Evolutionary conservation across 2,888 invertebrate genomes (phyloP), one percentile per base, ranked within the genome.

Genomic region (Erebia palarica): DNA sequence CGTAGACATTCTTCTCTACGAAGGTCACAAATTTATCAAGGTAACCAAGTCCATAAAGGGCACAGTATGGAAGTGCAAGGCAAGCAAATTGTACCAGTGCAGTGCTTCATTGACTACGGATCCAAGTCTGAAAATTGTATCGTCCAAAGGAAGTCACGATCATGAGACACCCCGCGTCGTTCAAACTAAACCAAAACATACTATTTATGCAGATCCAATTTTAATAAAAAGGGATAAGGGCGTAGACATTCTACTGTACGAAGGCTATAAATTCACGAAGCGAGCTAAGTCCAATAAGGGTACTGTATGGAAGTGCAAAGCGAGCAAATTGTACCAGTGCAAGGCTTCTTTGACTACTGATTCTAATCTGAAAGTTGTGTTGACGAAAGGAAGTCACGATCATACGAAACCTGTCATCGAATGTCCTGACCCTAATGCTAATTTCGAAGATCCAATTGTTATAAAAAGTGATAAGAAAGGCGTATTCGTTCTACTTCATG

Each of bases 21-120:
- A 86, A 57, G 81, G 79, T 1, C 86, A 82, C 73, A 87, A 87
- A 0, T 92, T 81, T 76, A 79, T 81, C 0, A 82, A 86, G 72
- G 82, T 87, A 65, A 78, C 90, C 0, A 91, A 86, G 66, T 91
- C 92, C 0, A 92, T 90, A 73, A 91, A 88, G 58, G 92, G 92
- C 0, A 82, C 81, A 0, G 88, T 90, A 0, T 93, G 92, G 92
- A 91, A 88, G 70, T 93, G 92, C 73, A 81, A 85, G 0, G 78
- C 81, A 2, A 88, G 85, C 67, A 91, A 91, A 76, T 76, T 79
- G 0, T 87, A 89, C 0, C 84, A 83, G 0, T 93, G 92, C 68
- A 81, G 84, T 16, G 90, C 86, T 0, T 81, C 79, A 1, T 64
- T 90, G 9, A 85, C 85, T 0, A 92, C 92, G 0, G 92, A 92